Evolutionary conservation across 1,140 invertebrate genomes (phyloP).

Genomic region (Pseudomyrmex pallidus): DNA sequence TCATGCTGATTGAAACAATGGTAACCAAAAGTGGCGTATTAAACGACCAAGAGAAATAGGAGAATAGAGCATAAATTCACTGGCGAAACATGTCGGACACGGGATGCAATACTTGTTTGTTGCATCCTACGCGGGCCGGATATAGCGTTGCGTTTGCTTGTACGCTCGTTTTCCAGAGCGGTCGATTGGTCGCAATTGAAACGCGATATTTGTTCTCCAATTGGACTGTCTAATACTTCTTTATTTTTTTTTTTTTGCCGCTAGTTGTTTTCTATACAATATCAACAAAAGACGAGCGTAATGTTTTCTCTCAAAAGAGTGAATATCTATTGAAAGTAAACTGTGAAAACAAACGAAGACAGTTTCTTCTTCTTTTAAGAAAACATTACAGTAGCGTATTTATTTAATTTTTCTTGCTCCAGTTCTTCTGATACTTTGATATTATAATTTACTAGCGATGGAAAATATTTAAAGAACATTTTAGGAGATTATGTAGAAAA

Average conservation of each 20-base stretch:
- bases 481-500: too few relatives aligned
- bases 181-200: slow-evolving; percentile 69
- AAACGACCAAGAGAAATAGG: slow-evolving; percentile 44
- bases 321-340: background rate
- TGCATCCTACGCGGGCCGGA: slow-evolving; percentile 51
- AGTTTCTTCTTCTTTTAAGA: too few relatives aligned
- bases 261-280: background rate
- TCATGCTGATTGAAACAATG: slow-evolving; percentile 54
- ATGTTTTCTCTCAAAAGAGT: background rate
- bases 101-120: slow-evolving; percentile 62
- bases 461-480: too few relatives aligned
- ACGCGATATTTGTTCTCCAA: slow-evolving; percentile 68
- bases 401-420: too few relatives aligned
- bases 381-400: background rate
- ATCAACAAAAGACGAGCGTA: background rate
- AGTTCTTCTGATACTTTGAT: too few relatives aligned
- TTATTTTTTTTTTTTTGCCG: slow-evolving; percentile 22
- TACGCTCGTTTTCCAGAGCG: slow-evolving; percentile 39
- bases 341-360: background rate
- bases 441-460: too few relatives aligned
- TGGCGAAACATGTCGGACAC: slow-evolving; percentile 29
- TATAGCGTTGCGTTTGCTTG: slow-evolving; percentile 53
- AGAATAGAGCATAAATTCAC: slow-evolving; percentile 60
- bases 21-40: slow-evolving; percentile 45
- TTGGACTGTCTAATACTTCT: slow-evolving; percentile 63